Evolutionary conservation across 2,888 invertebrate species (phyloP).

Genomic region (Drosophila subquinaria): DNA sequence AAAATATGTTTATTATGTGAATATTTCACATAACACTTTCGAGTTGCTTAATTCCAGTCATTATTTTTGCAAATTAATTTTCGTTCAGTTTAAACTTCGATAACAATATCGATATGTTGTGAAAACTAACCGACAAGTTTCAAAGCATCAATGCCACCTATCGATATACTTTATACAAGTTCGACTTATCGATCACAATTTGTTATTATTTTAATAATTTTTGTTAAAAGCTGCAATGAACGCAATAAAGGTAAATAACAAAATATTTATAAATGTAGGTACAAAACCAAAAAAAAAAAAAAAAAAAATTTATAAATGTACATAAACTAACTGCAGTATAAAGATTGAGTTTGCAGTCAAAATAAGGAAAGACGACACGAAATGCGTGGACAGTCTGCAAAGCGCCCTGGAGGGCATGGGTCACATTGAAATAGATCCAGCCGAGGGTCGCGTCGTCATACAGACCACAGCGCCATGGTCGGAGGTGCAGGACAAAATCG

Average conservation of each 20-base stretch:
- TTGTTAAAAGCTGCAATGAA: constrained; percentile 59
- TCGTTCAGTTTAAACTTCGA: neutral
- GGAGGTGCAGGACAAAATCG: constrained; percentile 86
- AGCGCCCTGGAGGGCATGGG: constrained; percentile 85
- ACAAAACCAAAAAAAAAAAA: too few relatives aligned
- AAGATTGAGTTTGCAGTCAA: constrained; percentile 89
- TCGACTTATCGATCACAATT: neutral
- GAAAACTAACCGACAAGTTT: neutral
- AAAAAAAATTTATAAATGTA: neutral
- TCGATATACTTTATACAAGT: neutral
- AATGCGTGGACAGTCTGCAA: constrained; percentile 56
- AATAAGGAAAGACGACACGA: constrained; percentile 87
- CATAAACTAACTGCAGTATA: constrained; percentile 1
- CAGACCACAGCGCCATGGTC: constrained; percentile 84
- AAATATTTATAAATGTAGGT: too few relatives aligned
- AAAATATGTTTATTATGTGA: neutral
- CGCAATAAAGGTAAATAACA: constrained; percentile 70
- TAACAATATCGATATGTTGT: neutral
- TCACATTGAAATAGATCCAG: constrained; percentile 79
- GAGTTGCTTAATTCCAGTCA: too few relatives aligned
- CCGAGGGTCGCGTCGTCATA: constrained; percentile 82
- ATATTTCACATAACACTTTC: too few relatives aligned
- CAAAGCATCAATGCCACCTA: neutral
- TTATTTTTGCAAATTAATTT: neutral
- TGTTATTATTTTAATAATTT: constrained; percentile 2